These are phyloP conservation scores for Boloria euphrosyne DNA, from an alignment of 2,888 invertebrate species.

Conservation along the genomic window DNA sequence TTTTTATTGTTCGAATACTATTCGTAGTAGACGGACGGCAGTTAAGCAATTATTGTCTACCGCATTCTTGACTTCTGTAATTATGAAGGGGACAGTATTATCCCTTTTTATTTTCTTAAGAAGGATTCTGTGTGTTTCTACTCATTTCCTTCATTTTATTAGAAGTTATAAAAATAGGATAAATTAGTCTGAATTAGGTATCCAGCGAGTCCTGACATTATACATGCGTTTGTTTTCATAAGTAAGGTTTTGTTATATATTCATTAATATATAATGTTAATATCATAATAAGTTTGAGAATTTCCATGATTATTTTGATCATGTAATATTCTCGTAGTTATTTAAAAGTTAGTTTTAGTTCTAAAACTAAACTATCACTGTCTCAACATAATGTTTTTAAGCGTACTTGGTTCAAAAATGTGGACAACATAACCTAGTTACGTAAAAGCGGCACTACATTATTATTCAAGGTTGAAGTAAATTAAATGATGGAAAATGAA, in stretches of 20 bases:
- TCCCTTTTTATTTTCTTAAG: not conserved
- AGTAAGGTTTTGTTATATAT: too few relatives aligned
- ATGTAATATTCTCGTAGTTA: too few relatives aligned
- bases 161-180: too few relatives aligned
- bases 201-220: too few relatives aligned
- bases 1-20: not conserved
- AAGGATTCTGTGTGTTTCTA: too few relatives aligned
- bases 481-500: constrained; percentile 3
- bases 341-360: too few relatives aligned
- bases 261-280: too few relatives aligned
- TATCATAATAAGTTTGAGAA: too few relatives aligned
- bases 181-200: too few relatives aligned
- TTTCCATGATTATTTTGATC: too few relatives aligned
- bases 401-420: not conserved
- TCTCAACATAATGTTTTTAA: not conserved
- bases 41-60: constrained; percentile 7
- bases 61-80: not conserved
- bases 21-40: not conserved
- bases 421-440: constrained; percentile 1
- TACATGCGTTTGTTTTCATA: too few relatives aligned
- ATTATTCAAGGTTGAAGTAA: constrained; percentile 15
- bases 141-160: too few relatives aligned
- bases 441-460: not conserved
- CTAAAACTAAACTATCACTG: not conserved
- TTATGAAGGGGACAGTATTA: not conserved